phyloP scores from a whole-genome alignment of 2,113 vertebrate species.

The Otolemur garnettii region DNA sequence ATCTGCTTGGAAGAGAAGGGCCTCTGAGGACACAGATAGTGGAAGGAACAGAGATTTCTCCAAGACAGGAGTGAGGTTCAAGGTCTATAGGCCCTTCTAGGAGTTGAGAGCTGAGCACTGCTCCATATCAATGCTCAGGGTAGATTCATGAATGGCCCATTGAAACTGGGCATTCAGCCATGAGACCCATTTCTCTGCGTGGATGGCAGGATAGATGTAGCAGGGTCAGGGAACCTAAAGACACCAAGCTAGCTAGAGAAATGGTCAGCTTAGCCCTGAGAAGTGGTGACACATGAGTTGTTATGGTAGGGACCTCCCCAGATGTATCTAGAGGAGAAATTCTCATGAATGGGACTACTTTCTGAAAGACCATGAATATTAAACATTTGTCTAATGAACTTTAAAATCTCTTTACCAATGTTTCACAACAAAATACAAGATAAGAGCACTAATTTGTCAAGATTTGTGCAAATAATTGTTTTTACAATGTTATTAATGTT shows the following conservation, averaged over 20 bases:
- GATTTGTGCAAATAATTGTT: not conserved
- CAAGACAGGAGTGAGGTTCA: not conserved
- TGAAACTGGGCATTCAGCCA: not conserved
- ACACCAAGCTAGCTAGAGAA: not conserved
- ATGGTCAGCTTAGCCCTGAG: not conserved
- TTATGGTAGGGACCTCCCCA: not conserved
- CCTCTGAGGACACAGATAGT: not conserved
- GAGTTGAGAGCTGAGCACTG: not conserved
- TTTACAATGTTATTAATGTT: not conserved
- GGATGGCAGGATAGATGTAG: not conserved
- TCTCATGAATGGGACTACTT: not conserved
- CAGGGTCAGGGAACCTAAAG: not conserved
- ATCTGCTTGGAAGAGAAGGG: not conserved
- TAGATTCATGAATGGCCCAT: not conserved
- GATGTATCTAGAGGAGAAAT: not conserved
- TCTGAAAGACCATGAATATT: not conserved
- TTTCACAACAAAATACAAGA: not conserved
- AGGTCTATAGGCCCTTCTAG: not conserved
- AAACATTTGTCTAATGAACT: not conserved
- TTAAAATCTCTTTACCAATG: not conserved
- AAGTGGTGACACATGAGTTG: not conserved
- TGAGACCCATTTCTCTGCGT: not conserved
- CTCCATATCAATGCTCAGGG: not conserved
- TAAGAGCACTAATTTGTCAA: not conserved
- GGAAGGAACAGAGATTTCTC: not conserved